Base-by-base conservation (phyloP, 2,888 invertebrate genomes). In the Thereva nobilitata region DNA sequence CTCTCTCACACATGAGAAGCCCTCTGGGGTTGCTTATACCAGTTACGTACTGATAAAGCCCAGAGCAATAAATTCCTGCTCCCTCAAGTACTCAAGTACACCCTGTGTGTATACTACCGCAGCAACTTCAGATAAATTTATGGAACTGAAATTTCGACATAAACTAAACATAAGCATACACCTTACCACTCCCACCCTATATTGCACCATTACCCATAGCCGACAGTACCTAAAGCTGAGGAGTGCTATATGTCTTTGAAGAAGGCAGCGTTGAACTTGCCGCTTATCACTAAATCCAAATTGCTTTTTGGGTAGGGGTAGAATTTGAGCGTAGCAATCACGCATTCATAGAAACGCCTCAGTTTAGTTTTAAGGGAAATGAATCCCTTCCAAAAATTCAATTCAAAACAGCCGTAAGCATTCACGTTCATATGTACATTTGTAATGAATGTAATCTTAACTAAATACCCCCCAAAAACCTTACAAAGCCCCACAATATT, bases 121-220 rank as follows among this genome's bases (percentile, higher is more conserved):
- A 23, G 23, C 23, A 23, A 45, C 40, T 49, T 49, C 34, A 49
- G 65, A 55, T 54, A 54, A 56, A 65, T 65, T 65, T 65, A 55
- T 65, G 56, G 65, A 47, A 49, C 49, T 38, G 34, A 54, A 65
- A 54, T 55, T 65, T 65, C 53, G 54, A 65, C 54, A 47, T 55
- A 65, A 65, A 65, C 65, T 65, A 65, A 65, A 47, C 56, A 65
- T 64, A 54, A 54, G 52, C 59, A 59, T 59, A 59, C 47, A 47
- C 4, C 38, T 6, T 23, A 23, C 23, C 23, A 23, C 23, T 2
- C 23, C 23, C 23, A 23, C 23, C 23, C 23, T 23, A 23, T 23
- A 23, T 23, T 23, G 23, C 23, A 23, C 23, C 23, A 23, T 23
- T 23, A 23, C 23, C 23, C 23, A 2, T 23, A 23, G 23, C 42